Percentiles rank a stretch among this genome's conserved stretches.
Conservation (phyloP, 1,140 invertebrate species). For the Platorchestia sp. region DNA sequence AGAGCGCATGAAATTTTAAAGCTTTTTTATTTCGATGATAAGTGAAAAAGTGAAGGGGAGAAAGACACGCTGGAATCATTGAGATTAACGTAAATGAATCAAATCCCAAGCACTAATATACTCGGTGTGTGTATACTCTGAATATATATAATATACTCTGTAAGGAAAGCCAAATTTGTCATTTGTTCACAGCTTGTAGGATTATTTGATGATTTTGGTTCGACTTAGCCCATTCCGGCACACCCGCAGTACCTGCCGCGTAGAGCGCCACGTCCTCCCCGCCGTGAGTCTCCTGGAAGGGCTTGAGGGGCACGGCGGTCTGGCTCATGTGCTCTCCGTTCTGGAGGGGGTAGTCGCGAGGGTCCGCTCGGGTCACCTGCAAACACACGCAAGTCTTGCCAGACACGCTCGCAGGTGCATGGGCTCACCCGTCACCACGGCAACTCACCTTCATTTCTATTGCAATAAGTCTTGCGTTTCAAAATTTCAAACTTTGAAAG, state of each 20-base stretch:
- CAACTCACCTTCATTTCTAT: no score
- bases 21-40: neutral
- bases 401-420: no score
- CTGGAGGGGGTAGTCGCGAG: slow-evolving; percentile 76
- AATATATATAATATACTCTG: neutral
- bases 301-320: slow-evolving; percentile 58
- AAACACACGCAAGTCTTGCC: neutral
- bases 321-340: slow-evolving; percentile 72
- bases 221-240: neutral
- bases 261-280: slow-evolving; percentile 91
- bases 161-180: neutral
- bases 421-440: no score
- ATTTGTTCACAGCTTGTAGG: neutral
- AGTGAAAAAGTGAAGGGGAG: neutral
- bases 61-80: neutral
- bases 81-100: neutral
- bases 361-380: slow-evolving; percentile 75
- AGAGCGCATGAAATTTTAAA: neutral
- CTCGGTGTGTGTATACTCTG: neutral
- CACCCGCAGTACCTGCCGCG: slow-evolving; percentile 71
- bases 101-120: neutral
- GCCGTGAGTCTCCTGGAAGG: slow-evolving; percentile 80
- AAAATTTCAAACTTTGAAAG: no score
- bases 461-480: no score
- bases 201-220: neutral